A percentile compares a stretch with the other conserved stretches of the same genome.
These are phyloP conservation scores for Athalia cordata DNA, from an alignment of 2,888 invertebrate genomes.

Conservation along the genomic window DNA sequence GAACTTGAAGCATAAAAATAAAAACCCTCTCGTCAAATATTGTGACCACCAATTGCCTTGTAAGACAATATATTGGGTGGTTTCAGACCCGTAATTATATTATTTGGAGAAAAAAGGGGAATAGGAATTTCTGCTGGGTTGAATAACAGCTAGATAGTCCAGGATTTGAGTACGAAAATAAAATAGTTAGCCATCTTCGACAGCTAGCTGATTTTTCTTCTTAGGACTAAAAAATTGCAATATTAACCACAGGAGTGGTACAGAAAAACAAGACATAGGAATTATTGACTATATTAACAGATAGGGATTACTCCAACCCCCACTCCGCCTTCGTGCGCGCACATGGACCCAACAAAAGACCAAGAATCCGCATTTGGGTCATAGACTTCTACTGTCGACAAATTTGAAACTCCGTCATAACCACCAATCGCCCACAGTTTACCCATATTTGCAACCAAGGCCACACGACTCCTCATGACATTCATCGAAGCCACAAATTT, in stretches of 20 bases:
- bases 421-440: constrained; percentile 89
- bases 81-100: background rate
- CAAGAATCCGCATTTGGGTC: constrained; percentile 84
- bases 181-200: constrained; percentile 13
- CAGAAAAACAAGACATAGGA: background rate
- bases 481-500: constrained; percentile 86
- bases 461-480: constrained; percentile 87
- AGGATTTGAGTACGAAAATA: constrained; percentile 20
- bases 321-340: constrained; percentile 92
- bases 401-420: constrained; percentile 86
- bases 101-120: background rate
- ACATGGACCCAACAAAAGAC: constrained; percentile 86
- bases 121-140: background rate
- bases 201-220: background rate
- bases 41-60: constrained; percentile 11
- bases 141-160: constrained; percentile 11
- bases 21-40: constrained; percentile 12
- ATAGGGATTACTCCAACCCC: constrained; percentile 89
- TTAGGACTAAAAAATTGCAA: background rate
- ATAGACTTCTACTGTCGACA: constrained; percentile 90
- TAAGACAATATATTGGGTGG: background rate
- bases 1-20: constrained; percentile 10
- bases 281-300: constrained; percentile 51
- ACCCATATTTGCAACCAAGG: constrained; percentile 88
- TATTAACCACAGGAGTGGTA: background rate